Evolutionary conservation across 2,113 vertebrate species (phyloP), one percentile per base, ranked within the genome.

Genomic region (Cyprinus carpio): DNA sequence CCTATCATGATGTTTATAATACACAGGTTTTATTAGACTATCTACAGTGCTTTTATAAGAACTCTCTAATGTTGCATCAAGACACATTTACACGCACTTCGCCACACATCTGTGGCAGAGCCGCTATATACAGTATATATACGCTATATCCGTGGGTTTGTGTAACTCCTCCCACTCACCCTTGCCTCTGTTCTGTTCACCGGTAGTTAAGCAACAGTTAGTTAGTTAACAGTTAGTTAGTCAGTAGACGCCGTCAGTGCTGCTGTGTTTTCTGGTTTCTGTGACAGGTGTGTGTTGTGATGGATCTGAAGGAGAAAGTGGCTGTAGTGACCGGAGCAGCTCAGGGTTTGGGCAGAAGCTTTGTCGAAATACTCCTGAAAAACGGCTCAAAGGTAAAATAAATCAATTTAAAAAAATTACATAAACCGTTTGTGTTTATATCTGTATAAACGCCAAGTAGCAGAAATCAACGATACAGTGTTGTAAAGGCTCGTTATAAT

Each of bases 311-410:
- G 23, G 86, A 86, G 6, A 90, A 90, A 83, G 86, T 89, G 15
- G 87, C 86, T 9, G 62, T 91, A 5, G 81, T 92, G 18, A 91
- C 86, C 3, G 91, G 91, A 25, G 85, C 86, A 2, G 87, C 88
- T 46, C 90, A 91, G 83, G 90, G 90, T 34, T 69, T 92, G 43
- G 89, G 90, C 1, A 89, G 77, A 85, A 82, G 89, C 15, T 91
- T 89, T 75, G 75, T 87, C 11, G 84, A 89, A 60, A 86, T 92
- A 40, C 89, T 91, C 25, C 81, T 92, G 62, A 87, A 89, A 76
- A 82, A 91, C 12, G 87, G 90, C 15, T 87, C 91, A 27, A 90
- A 89, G 90, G 91, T 92, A 78, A 77, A 29, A 5, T 16, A 15
- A 72, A 23, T 12, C 0, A 11, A 1, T 4, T 25, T 37, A 40